These are phyloP conservation scores for Cydia amplana DNA, from an alignment of 1,140 invertebrate genomes.

Conservation along the genomic window DNA sequence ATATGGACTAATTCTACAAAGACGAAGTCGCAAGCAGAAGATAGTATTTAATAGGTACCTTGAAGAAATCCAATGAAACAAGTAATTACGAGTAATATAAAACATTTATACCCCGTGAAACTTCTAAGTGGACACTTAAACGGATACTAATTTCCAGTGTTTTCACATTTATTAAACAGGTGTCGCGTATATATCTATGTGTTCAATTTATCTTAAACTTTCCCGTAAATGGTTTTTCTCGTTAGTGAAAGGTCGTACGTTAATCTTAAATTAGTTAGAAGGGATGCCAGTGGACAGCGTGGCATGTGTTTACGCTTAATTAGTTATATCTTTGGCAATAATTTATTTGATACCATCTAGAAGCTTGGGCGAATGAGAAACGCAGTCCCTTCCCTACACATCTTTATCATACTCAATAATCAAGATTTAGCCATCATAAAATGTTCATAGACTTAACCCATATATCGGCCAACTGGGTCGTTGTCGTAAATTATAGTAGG, in stretches of 20 bases:
- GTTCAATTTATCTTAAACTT: not conserved
- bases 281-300: not conserved
- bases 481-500: too few species aligned
- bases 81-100: constrained; percentile 5
- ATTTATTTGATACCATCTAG: too few species aligned
- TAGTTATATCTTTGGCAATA: not conserved
- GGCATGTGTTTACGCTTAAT: not conserved
- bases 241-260: not conserved
- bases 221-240: not conserved
- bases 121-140: constrained; percentile 4
- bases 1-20: too few species aligned
- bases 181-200: not conserved
- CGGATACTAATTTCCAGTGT: constrained; percentile 5
- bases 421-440: too few species aligned
- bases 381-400: too few species aligned
- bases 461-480: too few species aligned
- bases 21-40: too few species aligned
- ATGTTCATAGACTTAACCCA: too few species aligned
- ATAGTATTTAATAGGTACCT: not conserved
- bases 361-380: too few species aligned
- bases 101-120: not conserved
- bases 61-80: not conserved
- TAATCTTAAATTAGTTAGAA: not conserved
- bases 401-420: too few species aligned
- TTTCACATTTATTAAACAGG: constrained; percentile 12